Evolutionary conservation across 1,140 invertebrate species (phyloP), one percentile per base, ranked within the genome.

Genomic region (Eueides isabella): DNA sequence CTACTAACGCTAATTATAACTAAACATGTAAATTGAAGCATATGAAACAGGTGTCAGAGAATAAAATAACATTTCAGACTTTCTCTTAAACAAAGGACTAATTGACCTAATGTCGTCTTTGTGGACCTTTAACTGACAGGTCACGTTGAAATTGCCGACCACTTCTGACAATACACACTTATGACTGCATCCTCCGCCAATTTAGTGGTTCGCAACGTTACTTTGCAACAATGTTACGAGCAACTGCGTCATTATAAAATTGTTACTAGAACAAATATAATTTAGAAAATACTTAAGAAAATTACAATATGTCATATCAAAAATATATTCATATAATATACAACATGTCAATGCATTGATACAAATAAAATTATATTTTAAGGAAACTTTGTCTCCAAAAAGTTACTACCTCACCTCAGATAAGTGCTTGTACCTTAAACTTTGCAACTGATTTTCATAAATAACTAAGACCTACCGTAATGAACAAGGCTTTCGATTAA

Each of bases 91-190:
- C 23, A 55, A 55, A 55, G 19, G n/a, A 23, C 19, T 55, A 55
- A 70, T 70, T 70, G 61, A 70, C 61, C 68, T 30, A 19, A 62
- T 26, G 29, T 30, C 68, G 29, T 62, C 33, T 38, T 61, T 11
- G 67, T 26, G 67, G 68, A 62, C 61, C 68, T 70, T 63, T 63
- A 70, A 63, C 68, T 35, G 68, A 6, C 61, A 16, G 67, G 67
- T 69, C 67, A 69, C 41, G 29, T 69, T 69, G n/a, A 55, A 61
- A 69, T 69, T 69, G 67, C 31, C 55, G 67, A 69, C 67, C 67
- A 70, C 68, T 70, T 70, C 68, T 62, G 44, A 69, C 67, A 69
- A 68, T 68, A 61, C 31, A 68, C 61, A 38, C 31, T 62, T 55
- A 70, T 63, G 68, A 41, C 33, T 62, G 61, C 68, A 70, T 70